Conservation (phyloP, 2,113 vertebrate genomes). For the Alces alces region DNA sequence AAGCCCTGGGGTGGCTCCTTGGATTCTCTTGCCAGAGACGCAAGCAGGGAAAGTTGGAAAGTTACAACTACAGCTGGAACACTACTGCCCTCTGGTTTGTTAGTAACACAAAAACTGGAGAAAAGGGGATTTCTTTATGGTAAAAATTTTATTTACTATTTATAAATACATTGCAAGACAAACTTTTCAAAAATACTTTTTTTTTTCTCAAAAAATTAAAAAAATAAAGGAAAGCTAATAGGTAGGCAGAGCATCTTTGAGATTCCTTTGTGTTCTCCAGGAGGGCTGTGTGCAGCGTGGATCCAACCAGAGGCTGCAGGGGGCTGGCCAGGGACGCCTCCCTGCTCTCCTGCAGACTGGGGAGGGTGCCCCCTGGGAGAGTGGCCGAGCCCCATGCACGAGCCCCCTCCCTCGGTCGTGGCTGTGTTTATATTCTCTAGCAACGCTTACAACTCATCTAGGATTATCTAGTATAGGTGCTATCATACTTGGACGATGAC, state of each 20-base stretch:
- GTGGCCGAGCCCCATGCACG: not conserved
- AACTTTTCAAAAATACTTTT: constrained; percentile 63
- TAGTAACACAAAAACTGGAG: not conserved
- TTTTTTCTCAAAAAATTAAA: constrained; percentile 11
- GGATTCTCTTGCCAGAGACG: not conserved
- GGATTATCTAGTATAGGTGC: not conserved
- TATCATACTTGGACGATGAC: not conserved
- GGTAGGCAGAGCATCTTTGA: constrained; percentile 10
- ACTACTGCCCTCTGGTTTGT: not conserved
- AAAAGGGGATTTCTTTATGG: not conserved
- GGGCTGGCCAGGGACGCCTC: not conserved
- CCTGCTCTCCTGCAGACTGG: not conserved
- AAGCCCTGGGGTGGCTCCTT: not conserved
- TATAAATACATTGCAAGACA: constrained; percentile 63
- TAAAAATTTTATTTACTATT: constrained; percentile 63
- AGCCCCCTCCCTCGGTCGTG: not conserved
- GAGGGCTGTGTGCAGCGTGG: not conserved
- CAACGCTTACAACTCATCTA: not conserved
- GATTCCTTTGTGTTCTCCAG: not conserved
- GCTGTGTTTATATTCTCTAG: not conserved
- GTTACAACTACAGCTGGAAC: not conserved
- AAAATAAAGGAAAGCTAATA: constrained; percentile 68
- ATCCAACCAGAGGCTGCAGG: not conserved
- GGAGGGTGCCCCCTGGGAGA: not conserved
- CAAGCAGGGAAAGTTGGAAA: not conserved